phyloP scores from a whole-genome alignment of 2,888 invertebrate genomes.

The Cheilosia scutellata region DNA sequence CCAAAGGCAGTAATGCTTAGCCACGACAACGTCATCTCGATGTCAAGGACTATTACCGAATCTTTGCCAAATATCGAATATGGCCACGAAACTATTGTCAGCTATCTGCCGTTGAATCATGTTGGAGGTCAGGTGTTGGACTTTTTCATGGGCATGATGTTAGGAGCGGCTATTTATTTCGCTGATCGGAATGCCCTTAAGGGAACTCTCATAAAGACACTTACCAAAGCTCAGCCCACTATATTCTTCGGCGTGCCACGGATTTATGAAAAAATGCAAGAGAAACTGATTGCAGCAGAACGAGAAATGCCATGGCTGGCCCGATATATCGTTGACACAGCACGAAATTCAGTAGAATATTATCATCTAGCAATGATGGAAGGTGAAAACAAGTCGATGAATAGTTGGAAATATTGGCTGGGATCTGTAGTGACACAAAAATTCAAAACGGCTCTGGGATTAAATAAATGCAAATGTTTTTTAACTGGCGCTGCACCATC shows the following conservation, averaged over 20 bases:
- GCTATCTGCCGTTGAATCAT: slow-evolving; percentile 94
- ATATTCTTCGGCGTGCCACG: slow-evolving; percentile 94
- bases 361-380: slow-evolving; percentile 86
- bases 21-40: slow-evolving; percentile 93
- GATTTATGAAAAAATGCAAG: slow-evolving; percentile 96
- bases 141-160: slow-evolving; percentile 85
- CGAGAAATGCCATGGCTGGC: slow-evolving; percentile 88
- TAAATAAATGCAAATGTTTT: slow-evolving; percentile 89
- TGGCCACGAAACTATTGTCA: slow-evolving; percentile 87
- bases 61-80: slow-evolving; percentile 85
- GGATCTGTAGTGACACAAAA: slow-evolving; percentile 89
- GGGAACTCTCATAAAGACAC: slow-evolving; percentile 90
- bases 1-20: slow-evolving; percentile 97
- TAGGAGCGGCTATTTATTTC: slow-evolving; percentile 87
- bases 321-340: slow-evolving; percentile 88
- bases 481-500: slow-evolving; percentile 94
- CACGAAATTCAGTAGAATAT: slow-evolving; percentile 87
- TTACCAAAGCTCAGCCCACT: slow-evolving; percentile 91
- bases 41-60: slow-evolving; percentile 85
- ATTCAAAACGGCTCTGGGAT: slow-evolving; percentile 90
- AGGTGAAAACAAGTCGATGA: slow-evolving; percentile 83
- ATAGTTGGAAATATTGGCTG: slow-evolving; percentile 78
- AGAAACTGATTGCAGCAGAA: slow-evolving; percentile 90
- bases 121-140: slow-evolving; percentile 93
- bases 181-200: slow-evolving; percentile 95